These are phyloP conservation scores for Cosmia trapezina DNA, from an alignment of 2,888 invertebrate genomes.

Conservation along the genomic window DNA sequence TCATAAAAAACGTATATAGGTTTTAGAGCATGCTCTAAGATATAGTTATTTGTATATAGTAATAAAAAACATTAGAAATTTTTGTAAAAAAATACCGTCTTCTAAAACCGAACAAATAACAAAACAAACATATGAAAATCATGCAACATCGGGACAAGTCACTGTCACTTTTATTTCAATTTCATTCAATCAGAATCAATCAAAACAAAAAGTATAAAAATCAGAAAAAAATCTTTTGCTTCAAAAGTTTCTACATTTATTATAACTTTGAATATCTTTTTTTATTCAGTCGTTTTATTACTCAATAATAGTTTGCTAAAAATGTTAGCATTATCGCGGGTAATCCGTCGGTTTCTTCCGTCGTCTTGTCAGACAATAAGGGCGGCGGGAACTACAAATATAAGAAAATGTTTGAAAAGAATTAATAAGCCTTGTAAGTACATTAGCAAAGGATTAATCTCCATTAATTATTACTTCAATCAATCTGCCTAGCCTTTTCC, in stretches of 20 bases:
- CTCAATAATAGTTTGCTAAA: slow-evolving; percentile 13
- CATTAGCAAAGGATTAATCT: background rate
- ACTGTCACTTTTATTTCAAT: slow-evolving; percentile 19
- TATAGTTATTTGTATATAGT: too few species aligned
- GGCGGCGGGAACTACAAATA: slow-evolving; percentile 48
- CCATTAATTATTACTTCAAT: background rate
- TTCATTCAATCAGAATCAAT: slow-evolving; percentile 3
- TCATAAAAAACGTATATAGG: too few species aligned
- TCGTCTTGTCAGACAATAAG: slow-evolving; percentile 44
- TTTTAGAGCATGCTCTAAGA: too few species aligned
- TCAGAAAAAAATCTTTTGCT: slow-evolving; percentile 5
- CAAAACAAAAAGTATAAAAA: slow-evolving; percentile 26
- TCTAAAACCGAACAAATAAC: background rate
- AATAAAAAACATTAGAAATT: too few species aligned
- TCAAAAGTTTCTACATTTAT: too few species aligned
- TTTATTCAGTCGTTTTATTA: too few species aligned
- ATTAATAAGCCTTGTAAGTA: slow-evolving; percentile 47
- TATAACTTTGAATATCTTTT: too few species aligned
- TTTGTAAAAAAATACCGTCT: background rate
- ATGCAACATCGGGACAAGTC: background rate
- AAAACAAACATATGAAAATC: slow-evolving; percentile 1
- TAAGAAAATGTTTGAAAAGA: slow-evolving; percentile 30
- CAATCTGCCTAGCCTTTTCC: too few species aligned
- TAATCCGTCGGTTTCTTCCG: slow-evolving; percentile 50
- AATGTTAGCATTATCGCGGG: slow-evolving; percentile 53